phyloP scores from a whole-genome alignment of 64 coral and sea anemone genomes.

The Montipora capricornis region DNA sequence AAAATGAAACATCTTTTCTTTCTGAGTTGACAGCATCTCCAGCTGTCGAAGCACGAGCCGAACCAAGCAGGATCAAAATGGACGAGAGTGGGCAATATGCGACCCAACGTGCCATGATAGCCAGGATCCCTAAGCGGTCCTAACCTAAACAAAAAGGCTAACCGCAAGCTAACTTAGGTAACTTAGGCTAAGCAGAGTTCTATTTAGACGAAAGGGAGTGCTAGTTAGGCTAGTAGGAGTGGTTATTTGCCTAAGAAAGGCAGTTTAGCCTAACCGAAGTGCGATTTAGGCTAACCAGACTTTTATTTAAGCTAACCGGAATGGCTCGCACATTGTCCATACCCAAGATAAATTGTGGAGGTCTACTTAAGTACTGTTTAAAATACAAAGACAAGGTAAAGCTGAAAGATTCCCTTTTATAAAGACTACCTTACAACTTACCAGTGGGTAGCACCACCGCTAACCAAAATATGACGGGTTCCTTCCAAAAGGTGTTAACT shows the following conservation, averaged over 20 bases:
- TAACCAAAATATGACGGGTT: conserved; percentile 39
- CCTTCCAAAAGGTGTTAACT: not conserved
- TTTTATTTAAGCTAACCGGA: not conserved
- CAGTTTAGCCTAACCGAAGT: not conserved
- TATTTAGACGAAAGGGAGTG: too few species aligned
- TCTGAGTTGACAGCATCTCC: conserved; percentile 18
- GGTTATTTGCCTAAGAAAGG: not conserved
- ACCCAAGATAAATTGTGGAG: not conserved
- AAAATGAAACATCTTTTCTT: not conserved
- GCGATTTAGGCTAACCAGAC: not conserved
- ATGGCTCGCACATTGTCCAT: not conserved
- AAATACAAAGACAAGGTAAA: not conserved
- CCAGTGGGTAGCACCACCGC: not conserved
- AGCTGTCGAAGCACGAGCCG: not conserved
- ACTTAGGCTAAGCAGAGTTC: not conserved
- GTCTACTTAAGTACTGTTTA: not conserved
- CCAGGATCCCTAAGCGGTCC: not conserved
- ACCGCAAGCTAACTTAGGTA: not conserved
- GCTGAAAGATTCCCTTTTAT: not conserved
- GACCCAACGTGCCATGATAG: not conserved
- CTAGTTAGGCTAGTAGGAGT: not conserved
- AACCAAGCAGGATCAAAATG: conserved; percentile 9
- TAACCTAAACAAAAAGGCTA: not conserved
- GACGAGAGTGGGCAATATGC: conserved; percentile 3
- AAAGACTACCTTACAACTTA: conserved; percentile 8